Base-by-base conservation (phyloP, 2,888 invertebrate species). In the Rotaria macrura region DNA sequence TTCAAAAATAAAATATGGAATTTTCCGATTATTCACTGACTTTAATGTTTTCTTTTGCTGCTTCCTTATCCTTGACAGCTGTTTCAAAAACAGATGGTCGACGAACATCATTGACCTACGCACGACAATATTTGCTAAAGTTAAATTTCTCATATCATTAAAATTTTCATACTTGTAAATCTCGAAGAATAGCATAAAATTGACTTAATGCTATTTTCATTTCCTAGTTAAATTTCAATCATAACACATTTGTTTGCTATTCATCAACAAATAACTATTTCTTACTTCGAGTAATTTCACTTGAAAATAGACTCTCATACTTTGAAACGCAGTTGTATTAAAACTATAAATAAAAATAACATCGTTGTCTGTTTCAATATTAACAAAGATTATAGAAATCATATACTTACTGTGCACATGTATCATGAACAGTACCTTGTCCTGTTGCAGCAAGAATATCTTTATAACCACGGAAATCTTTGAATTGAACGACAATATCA, bases 311-410 rank as follows among this genome's bases (percentile, higher is more conserved):
- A 89, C 89, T 86, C 90, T 85, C 86, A 89, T 89, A 25, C 89
- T 87, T 87, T 90, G 90, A 87, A 90, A 90, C 88, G 90, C 89
- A 17, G 89, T 88, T 0, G 90, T 90, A 86, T 89, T 88, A 87
- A 89, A 90, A 79, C 88, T 87, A 34, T 9, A 29, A 65, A 52
- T n/a, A n/a, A n/a, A n/a, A n/a, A n/a, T n/a, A n/a, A n/a, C n/a
- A n/a, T n/a, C n/a, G n/a, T n/a, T n/a, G n/a, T n/a, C n/a, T n/a
- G n/a, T n/a, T n/a, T n/a, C n/a, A n/a, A n/a, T n/a, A n/a, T n/a
- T n/a, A n/a, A n/a, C n/a, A n/a, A n/a, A n/a, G n/a, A n/a, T n/a
- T n/a, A n/a, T n/a, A n/a, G n/a, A n/a, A n/a, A n/a, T n/a, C n/a
- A n/a, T 57, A 12, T 12, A 12, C 29, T 57, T 29, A 57, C 55